phyloP scores from a whole-genome alignment of 2,113 vertebrate genomes.

The Orcinus orca region DNA sequence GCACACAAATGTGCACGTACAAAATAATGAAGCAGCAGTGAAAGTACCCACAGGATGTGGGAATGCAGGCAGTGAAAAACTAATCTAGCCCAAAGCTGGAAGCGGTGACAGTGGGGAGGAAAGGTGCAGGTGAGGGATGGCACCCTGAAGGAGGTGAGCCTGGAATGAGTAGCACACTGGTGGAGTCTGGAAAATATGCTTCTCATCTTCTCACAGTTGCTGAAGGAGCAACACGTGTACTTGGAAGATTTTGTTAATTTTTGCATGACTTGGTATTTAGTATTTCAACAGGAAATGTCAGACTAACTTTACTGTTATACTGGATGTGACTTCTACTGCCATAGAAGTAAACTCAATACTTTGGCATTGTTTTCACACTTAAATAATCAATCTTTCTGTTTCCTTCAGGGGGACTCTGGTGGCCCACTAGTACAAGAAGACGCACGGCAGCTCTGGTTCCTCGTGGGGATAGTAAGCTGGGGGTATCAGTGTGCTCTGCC shows the following conservation, averaged over 20 bases:
- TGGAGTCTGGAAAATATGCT: neutral
- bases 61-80: neutral
- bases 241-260: neutral
- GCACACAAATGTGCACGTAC: neutral
- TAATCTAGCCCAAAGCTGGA: neutral
- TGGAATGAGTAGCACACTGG: neutral
- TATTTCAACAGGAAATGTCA: neutral
- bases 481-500: constrained; percentile 83
- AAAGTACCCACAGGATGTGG: neutral
- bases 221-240: neutral
- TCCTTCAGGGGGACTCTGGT: constrained; percentile 91
- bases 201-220: neutral
- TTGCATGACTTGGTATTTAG: neutral
- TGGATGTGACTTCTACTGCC: neutral
- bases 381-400: constrained; percentile 44
- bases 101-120: fast-evolving
- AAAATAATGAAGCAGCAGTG: neutral
- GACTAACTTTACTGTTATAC: neutral
- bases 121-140: neutral
- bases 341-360: constrained; percentile 3
- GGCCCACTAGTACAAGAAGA: constrained; percentile 89
- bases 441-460: constrained; percentile 82
- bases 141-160: neutral
- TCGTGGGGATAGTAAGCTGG: constrained; percentile 87
- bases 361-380: neutral